Evolutionary conservation across 1,140 invertebrate species (phyloP), one percentile per base, ranked within the genome.

Genomic region (Bicyclus anynana): DNA sequence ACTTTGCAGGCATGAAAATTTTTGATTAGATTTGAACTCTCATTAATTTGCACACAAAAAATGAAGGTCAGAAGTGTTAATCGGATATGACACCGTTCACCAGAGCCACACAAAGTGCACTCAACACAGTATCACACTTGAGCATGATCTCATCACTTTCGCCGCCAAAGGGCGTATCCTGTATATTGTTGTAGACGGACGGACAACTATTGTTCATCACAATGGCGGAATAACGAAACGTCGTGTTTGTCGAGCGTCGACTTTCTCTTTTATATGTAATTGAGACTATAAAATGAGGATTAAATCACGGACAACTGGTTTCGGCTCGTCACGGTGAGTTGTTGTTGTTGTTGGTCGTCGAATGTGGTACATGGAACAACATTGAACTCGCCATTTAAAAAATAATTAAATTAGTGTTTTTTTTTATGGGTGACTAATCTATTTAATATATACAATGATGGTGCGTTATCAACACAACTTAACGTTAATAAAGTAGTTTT

Each of bases 201-300:
- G 44, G 40, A 47, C 46, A 49, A 37, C 51, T 59, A 60, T 60
- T 60, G 46, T 60, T 48, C 51, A 27, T 56, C 53, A 74, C 69
- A 72, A 72, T 72, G 47, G 62, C 23, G 29, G 46, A 64, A 65
- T 69, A 75, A 67, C 62, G 68, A 68, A 71, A 67, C 56, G 33
- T 52, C 50, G 52, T 65, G 57, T 65, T 71, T 61, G 49, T 50
- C 51, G 33, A 53, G 44, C 38, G 33, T 37, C 51, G 38, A 63
- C 50, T 58, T 58, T 58, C 51, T 35, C 44, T 53, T 54, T 62
- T 47, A 47, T 27, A 16, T 47, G 44, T 47, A 47, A 47, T 47
- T 47, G 44, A 47, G 44, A 47, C 44, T 47, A 20, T 47, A 27
- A 44, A 47, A 47, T 47, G 44, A 47, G 44, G 44, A 47, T 27